Base-by-base conservation (phyloP, 2,888 invertebrate species). In the Odontomyia ornata region DNA sequence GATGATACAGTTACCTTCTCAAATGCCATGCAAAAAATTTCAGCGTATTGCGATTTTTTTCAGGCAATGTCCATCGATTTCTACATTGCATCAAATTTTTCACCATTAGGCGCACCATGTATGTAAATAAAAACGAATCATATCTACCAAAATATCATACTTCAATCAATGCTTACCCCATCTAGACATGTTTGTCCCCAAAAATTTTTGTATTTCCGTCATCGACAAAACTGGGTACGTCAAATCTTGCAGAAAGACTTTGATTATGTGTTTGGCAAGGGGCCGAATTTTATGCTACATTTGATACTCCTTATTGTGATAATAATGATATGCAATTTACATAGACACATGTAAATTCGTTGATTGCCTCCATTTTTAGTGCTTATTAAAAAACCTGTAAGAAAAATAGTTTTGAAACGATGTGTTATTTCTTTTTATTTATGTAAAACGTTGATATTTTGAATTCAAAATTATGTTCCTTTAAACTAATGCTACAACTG, bases 201-300 rank as follows among this genome's bases (percentile, higher is more conserved):
- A 84, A 77, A 86, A 86, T 3, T 85, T 84, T 79, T 84, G 85
- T 30, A 85, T 85, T 80, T 86, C 86, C 60, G 85, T 85, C 1
- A 83, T 82, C 67, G 84, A 85, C 4, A 86, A 81, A 30, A 86
- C 79, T 4, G 86, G 85, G 78, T 83, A 84, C 80, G 85, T 85
- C 75, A 86, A 85, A 80, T 86, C 86, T 46, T 86, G 83, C 43
- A 86, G 80, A 80, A 86, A 86, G 9, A 86, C 80, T 80, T 86
- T 86, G 1, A 86, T 81, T 11, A 86, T 82, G 0, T n/a, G n/a
- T n/a, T n/a, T n/a, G n/a, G n/a, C n/a, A n/a, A n/a, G n/a, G n/a
- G n/a, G n/a, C n/a, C n/a, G n/a, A n/a, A n/a, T n/a, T n/a, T n/a
- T n/a, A n/a, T n/a, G n/a, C n/a, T n/a, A n/a, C n/a, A n/a, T n/a